Base-by-base conservation (phyloP, 2,113 vertebrate species). In the Bombycilla garrulus region DNA sequence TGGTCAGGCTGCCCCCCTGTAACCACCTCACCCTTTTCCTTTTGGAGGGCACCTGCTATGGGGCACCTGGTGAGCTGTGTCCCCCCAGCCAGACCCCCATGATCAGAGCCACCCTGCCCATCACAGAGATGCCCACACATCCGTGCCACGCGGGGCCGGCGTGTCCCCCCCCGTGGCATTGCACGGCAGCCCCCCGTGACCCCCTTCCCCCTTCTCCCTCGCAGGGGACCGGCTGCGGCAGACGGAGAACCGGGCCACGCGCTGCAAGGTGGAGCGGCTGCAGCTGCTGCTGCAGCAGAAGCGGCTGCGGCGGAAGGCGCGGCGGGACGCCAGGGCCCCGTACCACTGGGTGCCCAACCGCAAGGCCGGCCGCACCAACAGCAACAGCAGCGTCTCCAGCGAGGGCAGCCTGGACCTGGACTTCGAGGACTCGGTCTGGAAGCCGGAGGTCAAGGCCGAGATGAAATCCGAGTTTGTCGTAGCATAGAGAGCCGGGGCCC, bases 251-350 rank as follows among this genome's bases (percentile, higher is more conserved):
- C 98, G 99, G 0, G 99, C 99, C 33, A 99, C 99, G 0, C 99
- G 99, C 90, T 99, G 99, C 97, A 99, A 99, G 96, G 99, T 99
- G 95, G 99, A 99, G 53, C 98, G 99, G 6, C 98, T 99, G 95
- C 99, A 99, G 98, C 98, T 99, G 67, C 96, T 99, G 86, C 98
- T 99, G 98, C 99, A 99, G 98, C 99, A 99, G 97, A 99, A 99
- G 96, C 98, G 99, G 24, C 97, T 99, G 91, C 98, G 99, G 84
- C 95, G 99, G 94, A 99, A 99, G 98, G 99, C 99, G 9, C 97
- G 99, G 16, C 93, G 99, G 38, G 99, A 99, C 60, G 98, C 99
- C 4, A 97, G 99, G 0, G 98, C 97, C 0, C 99, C 99, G 0
- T 99, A 99, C 94, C 99, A 98, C 86, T 99, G 99, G 99, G 98